phyloP scores from a whole-genome alignment of 1,140 invertebrate genomes.

The Sitophilus oryzae region DNA sequence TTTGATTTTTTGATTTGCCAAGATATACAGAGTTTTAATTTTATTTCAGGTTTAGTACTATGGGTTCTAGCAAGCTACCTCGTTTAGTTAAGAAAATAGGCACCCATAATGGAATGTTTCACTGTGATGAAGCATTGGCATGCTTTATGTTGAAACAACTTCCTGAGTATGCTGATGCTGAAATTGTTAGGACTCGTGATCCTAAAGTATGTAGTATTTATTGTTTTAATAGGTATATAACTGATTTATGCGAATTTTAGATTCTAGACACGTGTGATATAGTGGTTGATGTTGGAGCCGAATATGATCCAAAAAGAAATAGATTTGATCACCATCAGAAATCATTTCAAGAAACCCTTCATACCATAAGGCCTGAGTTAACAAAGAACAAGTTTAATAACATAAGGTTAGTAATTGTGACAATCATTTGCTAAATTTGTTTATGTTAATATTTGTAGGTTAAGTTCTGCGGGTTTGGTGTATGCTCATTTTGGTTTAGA shows the following conservation, averaged over 20 bases:
- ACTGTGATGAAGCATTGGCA: constrained; percentile 94
- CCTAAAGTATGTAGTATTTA: constrained; percentile 31
- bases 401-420: constrained; percentile 14
- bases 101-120: constrained; percentile 79
- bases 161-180: constrained; percentile 73
- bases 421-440: neutral
- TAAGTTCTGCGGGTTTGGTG: constrained; percentile 93
- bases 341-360: constrained; percentile 56
- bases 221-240: too few species aligned
- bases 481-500: constrained; percentile 87
- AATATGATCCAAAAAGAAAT: constrained; percentile 69
- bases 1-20: neutral
- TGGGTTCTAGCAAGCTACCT: constrained; percentile 37
- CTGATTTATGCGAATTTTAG: constrained; percentile 26
- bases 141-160: constrained; percentile 84
- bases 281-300: constrained; percentile 93
- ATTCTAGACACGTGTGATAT: constrained; percentile 82
- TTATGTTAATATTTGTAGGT: constrained; percentile 51
- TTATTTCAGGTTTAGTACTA: constrained; percentile 37
- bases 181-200: constrained; percentile 69
- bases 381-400: constrained; percentile 39
- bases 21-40: too few species aligned
- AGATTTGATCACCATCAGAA: constrained; percentile 96
- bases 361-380: constrained; percentile 49
- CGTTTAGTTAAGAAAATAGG: constrained; percentile 55